Percentiles rank a stretch among this genome's conserved stretches.
Evolutionary conservation across 1,140 invertebrate species (phyloP).

Genomic region (Eupristina koningsbergeri): DNA sequence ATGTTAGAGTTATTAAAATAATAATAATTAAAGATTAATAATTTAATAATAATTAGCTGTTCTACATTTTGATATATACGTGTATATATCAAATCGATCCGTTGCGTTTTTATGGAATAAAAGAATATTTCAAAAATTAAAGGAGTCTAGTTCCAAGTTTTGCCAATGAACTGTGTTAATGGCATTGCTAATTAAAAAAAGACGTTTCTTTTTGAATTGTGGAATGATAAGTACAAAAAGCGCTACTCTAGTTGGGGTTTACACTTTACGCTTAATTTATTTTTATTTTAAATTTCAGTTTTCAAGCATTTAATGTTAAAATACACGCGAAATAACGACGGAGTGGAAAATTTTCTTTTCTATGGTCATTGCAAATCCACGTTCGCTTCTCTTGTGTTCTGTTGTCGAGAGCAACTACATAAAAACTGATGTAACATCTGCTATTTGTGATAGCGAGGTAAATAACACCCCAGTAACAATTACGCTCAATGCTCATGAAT

Average conservation of each 20-base stretch:
- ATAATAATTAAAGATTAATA: too few relatives aligned
- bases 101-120: too few relatives aligned
- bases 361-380: not conserved
- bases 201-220: not conserved
- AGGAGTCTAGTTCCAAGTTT: too few relatives aligned
- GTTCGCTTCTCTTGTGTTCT: not conserved
- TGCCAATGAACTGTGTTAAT: too few relatives aligned
- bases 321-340: constrained; percentile 20
- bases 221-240: not conserved
- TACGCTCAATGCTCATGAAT: not conserved
- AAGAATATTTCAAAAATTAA: too few relatives aligned
- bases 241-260: not conserved
- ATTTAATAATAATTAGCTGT: too few relatives aligned
- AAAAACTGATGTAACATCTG: constrained; percentile 1
- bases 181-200: constrained; percentile 18
- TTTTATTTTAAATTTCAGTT: constrained; percentile 2
- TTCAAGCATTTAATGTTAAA: constrained; percentile 11
- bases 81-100: too few relatives aligned
- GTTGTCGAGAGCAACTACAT: not conserved
- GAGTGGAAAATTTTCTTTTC: not conserved
- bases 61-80: too few relatives aligned
- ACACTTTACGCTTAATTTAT: too few relatives aligned
- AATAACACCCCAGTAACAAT: constrained; percentile 10
- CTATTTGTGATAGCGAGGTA: not conserved
- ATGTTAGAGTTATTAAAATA: too few relatives aligned